Percentiles rank a stretch among this genome's conserved stretches.
phyloP scores from a whole-genome alignment of 2,113 vertebrate genomes.

The Uria aalge region DNA sequence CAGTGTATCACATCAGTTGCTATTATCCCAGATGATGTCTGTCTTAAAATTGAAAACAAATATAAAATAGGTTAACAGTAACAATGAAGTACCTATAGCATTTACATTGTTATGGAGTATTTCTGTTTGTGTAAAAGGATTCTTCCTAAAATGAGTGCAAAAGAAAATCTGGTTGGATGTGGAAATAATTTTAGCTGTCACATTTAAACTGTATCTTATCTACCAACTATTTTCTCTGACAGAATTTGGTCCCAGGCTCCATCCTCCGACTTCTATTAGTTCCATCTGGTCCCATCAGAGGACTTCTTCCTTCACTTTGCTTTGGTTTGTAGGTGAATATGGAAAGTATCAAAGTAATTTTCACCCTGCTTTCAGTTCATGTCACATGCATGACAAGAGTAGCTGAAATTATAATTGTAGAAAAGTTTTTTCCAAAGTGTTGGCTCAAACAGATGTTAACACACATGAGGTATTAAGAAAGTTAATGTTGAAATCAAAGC shows the following conservation, averaged over 20 bases:
- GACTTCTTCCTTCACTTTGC: background rate
- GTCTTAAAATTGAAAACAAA: background rate
- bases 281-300: background rate
- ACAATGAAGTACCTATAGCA: background rate
- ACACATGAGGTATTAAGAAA: background rate
- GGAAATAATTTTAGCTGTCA: background rate
- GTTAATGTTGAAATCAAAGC: background rate
- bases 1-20: background rate
- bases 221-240: background rate
- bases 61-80: background rate
- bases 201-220: background rate
- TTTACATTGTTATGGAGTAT: background rate
- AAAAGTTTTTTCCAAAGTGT: background rate
- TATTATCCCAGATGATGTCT: background rate
- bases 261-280: background rate
- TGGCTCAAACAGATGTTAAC: background rate
- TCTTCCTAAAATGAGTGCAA: background rate
- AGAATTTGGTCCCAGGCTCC: background rate
- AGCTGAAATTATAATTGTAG: background rate
- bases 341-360: background rate
- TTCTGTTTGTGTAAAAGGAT: background rate
- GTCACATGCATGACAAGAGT: rapidly evolving
- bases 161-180: background rate
- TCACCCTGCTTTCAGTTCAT: background rate
- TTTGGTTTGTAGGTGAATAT: background rate